Percentiles rank a stretch among this genome's conserved stretches.
Conservation (phyloP, 2,888 invertebrate species). For the Caenorhabditis virilis region DNA sequence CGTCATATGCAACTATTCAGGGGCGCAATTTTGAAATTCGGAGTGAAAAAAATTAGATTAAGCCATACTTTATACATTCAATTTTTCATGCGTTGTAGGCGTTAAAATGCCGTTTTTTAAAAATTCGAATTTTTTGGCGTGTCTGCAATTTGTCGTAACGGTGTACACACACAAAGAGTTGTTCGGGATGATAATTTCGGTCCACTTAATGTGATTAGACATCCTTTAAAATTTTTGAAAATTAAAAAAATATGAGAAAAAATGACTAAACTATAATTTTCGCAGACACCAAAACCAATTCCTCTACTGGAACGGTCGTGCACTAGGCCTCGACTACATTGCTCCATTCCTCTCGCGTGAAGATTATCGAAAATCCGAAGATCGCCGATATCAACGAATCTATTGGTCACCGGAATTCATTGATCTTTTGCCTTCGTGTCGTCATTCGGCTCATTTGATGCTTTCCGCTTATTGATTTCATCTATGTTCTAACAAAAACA, state of each 20-base stretch:
- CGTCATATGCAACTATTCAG: too few species aligned
- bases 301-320: conserved; percentile 61
- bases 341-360: conserved; percentile 52
- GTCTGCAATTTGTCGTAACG: too few species aligned
- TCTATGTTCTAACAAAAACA: background rate
- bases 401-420: conserved; percentile 58
- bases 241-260: background rate
- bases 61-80: too few species aligned
- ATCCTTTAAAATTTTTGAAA: background rate
- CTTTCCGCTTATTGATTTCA: conserved; percentile 57
- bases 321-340: conserved; percentile 58
- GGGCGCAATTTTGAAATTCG: too few species aligned
- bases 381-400: conserved; percentile 54
- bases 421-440: conserved; percentile 55
- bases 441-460: conserved; percentile 61
- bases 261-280: background rate
- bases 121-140: conserved; percentile 1
- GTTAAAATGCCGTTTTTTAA: background rate
- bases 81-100: too few species aligned
- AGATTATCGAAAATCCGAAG: conserved; percentile 25
- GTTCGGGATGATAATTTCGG: too few species aligned
- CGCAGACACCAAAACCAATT: conserved; percentile 59
- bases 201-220: too few species aligned
- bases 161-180: too few species aligned
- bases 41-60: too few species aligned